Conservation (phyloP, 2,797 vertebrate genomes). For the Gymnodraco acuticeps region DNA sequence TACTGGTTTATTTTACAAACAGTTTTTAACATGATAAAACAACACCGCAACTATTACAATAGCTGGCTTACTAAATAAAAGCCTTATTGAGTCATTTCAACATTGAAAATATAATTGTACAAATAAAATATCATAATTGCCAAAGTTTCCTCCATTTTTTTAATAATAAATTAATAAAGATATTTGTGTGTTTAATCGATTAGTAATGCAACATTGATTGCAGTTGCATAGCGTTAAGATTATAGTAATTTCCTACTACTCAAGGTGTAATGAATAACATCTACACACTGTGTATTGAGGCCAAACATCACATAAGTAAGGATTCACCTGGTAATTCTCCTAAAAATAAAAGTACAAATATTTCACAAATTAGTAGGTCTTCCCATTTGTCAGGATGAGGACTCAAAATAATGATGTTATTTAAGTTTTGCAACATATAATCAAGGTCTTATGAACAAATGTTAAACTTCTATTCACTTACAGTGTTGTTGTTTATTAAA, state of each 20-base stretch:
- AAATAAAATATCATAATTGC: neutral
- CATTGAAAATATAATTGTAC: neutral
- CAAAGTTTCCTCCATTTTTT: neutral
- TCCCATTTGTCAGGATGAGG: neutral
- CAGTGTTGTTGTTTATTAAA: conserved; percentile 40
- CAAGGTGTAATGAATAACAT: neutral
- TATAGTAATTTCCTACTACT: neutral
- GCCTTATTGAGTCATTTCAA: neutral
- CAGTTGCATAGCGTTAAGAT: neutral
- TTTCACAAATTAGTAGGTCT: neutral
- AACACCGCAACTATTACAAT: neutral
- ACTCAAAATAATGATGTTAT: neutral
- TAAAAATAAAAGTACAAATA: no score
- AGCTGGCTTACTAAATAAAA: neutral
- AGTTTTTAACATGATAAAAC: neutral
- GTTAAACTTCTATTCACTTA: conserved; percentile 23
- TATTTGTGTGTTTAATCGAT: neutral
- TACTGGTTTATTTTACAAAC: conserved; percentile 6
- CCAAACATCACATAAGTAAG: no score
- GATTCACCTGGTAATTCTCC: no score
- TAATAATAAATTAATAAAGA: conserved; percentile 3
- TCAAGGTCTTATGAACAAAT: neutral
- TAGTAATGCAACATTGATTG: neutral
- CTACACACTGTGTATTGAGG: no score
- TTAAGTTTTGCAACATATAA: neutral